These are phyloP conservation scores for Carterocephalus palaemon DNA, from an alignment of 2,888 invertebrate genomes.

Conservation along the genomic window DNA sequence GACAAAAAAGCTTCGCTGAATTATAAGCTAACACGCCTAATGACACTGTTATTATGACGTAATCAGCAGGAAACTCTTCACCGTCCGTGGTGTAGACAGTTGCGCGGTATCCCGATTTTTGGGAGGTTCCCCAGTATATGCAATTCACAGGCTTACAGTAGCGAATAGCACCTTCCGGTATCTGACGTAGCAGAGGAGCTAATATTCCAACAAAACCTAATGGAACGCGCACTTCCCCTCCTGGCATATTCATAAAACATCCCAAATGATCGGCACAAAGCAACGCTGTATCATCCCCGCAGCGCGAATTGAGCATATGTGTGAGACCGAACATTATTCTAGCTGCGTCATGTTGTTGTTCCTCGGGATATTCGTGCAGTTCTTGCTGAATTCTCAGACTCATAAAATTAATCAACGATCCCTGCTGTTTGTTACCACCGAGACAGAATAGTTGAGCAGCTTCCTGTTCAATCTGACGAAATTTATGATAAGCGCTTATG, in stretches of 20 bases:
- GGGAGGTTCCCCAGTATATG: conserved; percentile 83
- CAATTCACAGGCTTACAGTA: conserved; percentile 85
- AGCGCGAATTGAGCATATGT: conserved; percentile 79
- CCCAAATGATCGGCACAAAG: conserved; percentile 60
- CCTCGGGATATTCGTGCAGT: conserved; percentile 81
- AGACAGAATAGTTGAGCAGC: conserved; percentile 81
- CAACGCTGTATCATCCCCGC: conserved; percentile 81
- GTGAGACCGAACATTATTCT: conserved; percentile 83
- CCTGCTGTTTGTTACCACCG: conserved; percentile 80
- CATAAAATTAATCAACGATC: conserved; percentile 82
- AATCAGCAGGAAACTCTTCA: conserved; percentile 85
- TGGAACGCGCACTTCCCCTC: conserved; percentile 80
- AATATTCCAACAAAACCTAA: conserved; percentile 82
- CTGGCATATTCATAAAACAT: conserved; percentile 77
- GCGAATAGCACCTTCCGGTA: conserved; percentile 80
- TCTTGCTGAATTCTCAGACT: conserved; percentile 83
- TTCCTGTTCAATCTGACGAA: conserved; percentile 82
- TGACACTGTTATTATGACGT: conserved; percentile 87
- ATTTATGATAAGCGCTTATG: conserved; percentile 81
- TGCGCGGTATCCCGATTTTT: conserved; percentile 66
- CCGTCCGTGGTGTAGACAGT: conserved; percentile 83
- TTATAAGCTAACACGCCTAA: conserved; percentile 85
- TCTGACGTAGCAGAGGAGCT: conserved; percentile 81
- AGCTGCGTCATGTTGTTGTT: conserved; percentile 83
- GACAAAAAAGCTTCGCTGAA: conserved; percentile 83